phyloP scores from a whole-genome alignment of 2,888 invertebrate genomes.

The Catocala nupta region DNA sequence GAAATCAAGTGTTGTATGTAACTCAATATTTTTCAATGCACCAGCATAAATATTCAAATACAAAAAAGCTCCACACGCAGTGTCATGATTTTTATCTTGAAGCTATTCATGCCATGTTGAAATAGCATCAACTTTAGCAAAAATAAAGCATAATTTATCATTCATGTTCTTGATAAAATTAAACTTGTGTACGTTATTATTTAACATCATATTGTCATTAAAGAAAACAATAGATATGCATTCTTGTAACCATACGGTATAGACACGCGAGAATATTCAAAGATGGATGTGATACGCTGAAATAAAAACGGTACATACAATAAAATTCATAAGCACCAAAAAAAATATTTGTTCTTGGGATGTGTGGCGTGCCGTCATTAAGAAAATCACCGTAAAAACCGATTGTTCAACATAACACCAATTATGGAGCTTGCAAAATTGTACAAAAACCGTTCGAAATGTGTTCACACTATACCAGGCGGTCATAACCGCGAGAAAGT shows the following conservation, averaged over 20 bases:
- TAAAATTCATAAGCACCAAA: conserved; percentile 2
- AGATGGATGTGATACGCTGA: background rate
- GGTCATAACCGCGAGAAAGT: conserved; percentile 70
- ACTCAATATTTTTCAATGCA: conserved; percentile 29
- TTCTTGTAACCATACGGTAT: conserved; percentile 6
- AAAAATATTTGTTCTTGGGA: conserved; percentile 12
- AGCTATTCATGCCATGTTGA: background rate
- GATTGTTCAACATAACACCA: conserved; percentile 30
- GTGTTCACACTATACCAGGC: conserved; percentile 61
- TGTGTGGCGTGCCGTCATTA: conserved; percentile 5
- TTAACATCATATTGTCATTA: background rate
- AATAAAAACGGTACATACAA: conserved; percentile 15
- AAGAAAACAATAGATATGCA: background rate
- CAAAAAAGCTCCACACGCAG: background rate
- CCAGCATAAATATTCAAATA: conserved; percentile 30
- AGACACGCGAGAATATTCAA: conserved; percentile 8
- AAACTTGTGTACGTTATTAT: background rate
- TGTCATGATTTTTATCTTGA: background rate
- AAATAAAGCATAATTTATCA: background rate
- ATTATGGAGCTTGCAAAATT: conserved; percentile 39
- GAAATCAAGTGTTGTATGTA: conserved; percentile 18
- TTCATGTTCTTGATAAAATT: conserved; percentile 5
- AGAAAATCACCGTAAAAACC: conserved; percentile 28
- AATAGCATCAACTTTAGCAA: background rate
- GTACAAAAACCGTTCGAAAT: conserved; percentile 33